phyloP scores from a whole-genome alignment of 2,797 vertebrate genomes.

The Catharus ustulatus region DNA sequence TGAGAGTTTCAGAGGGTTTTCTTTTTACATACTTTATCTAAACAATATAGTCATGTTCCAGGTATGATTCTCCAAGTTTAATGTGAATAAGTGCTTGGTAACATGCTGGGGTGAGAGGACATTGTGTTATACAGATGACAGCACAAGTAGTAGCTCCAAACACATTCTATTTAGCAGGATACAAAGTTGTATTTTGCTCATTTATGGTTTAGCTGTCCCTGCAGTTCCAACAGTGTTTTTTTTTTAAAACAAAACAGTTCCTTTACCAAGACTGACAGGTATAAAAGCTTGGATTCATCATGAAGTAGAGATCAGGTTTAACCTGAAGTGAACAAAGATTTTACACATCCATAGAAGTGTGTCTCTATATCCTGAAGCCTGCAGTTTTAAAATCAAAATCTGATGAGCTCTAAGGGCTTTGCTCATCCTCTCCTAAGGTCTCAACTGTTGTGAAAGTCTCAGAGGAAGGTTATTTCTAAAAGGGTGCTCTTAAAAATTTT shows the following conservation, averaged over 20 bases:
- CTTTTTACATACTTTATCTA: not conserved
- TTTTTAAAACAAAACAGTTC: not conserved
- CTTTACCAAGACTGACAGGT: not conserved
- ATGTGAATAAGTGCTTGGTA: not conserved
- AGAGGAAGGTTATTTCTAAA: not conserved
- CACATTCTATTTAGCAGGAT: not conserved
- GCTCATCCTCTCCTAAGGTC: not conserved
- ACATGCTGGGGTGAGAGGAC: not conserved
- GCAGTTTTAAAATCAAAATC: not conserved
- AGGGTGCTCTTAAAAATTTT: not conserved
- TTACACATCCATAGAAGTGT: not conserved
- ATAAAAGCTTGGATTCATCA: conserved; percentile 2
- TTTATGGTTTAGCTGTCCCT: not conserved
- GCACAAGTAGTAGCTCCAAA: not conserved
- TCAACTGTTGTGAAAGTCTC: not conserved
- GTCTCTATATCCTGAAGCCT: not conserved
- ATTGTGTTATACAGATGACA: not conserved
- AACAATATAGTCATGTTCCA: not conserved
- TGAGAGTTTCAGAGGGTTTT: not conserved
- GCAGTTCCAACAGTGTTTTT: not conserved
- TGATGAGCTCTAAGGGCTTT: not conserved
- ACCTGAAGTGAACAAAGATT: not conserved
- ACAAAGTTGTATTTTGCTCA: not conserved
- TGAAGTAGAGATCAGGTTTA: not conserved
- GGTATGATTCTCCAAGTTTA: not conserved